phyloP scores from a whole-genome alignment of 1,140 invertebrate genomes.

The Drosophila funebris region DNA sequence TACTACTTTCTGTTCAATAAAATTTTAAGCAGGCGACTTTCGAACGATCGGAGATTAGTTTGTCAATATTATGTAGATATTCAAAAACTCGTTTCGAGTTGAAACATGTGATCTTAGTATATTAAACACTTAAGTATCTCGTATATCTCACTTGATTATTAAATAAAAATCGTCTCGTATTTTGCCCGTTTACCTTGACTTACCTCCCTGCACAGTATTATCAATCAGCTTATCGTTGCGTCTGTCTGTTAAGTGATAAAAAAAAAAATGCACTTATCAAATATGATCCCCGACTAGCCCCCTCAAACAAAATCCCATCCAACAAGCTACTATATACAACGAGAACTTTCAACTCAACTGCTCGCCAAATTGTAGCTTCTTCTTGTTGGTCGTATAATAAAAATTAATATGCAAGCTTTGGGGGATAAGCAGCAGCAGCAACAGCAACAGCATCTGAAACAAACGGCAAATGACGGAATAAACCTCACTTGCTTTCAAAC shows the following conservation, averaged over 20 bases:
- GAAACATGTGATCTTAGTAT: neutral
- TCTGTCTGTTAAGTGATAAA: conserved; percentile 33
- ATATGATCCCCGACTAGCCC: neutral
- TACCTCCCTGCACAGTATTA: neutral
- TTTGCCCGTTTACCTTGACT: conserved; percentile 18
- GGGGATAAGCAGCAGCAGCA: conserved; percentile 15
- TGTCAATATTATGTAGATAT: conserved; percentile 8
- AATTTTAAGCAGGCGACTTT: neutral
- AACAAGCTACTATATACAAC: neutral
- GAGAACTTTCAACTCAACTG: conserved; percentile 11
- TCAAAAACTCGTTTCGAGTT: conserved; percentile 34
- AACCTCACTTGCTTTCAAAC: conserved; percentile 23
- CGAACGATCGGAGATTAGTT: neutral
- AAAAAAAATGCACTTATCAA: conserved; percentile 28
- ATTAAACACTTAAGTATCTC: neutral
- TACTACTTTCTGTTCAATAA: neutral
- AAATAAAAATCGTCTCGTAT: conserved; percentile 19
- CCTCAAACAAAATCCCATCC: neutral
- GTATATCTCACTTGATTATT: conserved; percentile 5
- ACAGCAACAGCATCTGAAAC: conserved; percentile 2
- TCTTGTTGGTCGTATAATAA: conserved; percentile 36
- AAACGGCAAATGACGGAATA: conserved; percentile 9
- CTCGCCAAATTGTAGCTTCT: conserved; percentile 49
- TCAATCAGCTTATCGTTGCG: conserved; percentile 35
- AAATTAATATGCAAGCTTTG: conserved; percentile 54